Conservation (phyloP, 2,113 vertebrate species). For the Heloderma charlesbogerti region DNA sequence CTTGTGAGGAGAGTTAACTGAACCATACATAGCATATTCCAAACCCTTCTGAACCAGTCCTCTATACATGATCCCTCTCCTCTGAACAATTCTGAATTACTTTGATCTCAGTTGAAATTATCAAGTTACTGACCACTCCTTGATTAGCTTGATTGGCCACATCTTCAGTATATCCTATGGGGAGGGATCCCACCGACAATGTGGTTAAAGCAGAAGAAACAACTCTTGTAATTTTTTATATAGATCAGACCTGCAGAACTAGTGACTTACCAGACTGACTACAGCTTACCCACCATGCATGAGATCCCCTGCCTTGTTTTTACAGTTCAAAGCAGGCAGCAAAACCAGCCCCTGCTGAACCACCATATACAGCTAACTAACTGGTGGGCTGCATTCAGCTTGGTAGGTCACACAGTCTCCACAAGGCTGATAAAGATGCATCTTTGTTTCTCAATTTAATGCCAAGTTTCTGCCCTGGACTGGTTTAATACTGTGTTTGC, state of each 20-base stretch:
- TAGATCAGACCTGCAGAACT: neutral
- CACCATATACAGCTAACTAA: neutral
- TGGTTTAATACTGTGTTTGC: neutral
- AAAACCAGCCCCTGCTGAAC: too few species aligned
- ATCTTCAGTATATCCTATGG: too few species aligned
- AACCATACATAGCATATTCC: neutral
- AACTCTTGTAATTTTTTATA: too few species aligned
- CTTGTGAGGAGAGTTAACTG: neutral
- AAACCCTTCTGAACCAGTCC: neutral
- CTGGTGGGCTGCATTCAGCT: neutral
- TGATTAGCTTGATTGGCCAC: too few species aligned
- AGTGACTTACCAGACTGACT: neutral
- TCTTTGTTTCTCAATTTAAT: neutral
- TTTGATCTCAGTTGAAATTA: too few species aligned
- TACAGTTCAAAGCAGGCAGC: neutral
- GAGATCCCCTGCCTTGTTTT: neutral
- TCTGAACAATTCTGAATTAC: too few species aligned
- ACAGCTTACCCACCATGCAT: neutral
- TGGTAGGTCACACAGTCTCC: neutral
- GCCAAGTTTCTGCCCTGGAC: neutral
- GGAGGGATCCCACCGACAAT: too few species aligned
- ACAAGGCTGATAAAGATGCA: neutral
- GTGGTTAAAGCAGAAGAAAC: too few species aligned
- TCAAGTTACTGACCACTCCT: too few species aligned
- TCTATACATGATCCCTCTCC: too few species aligned